phyloP scores from a whole-genome alignment of 2,888 invertebrate genomes.

The Drosophila leonis region DNA sequence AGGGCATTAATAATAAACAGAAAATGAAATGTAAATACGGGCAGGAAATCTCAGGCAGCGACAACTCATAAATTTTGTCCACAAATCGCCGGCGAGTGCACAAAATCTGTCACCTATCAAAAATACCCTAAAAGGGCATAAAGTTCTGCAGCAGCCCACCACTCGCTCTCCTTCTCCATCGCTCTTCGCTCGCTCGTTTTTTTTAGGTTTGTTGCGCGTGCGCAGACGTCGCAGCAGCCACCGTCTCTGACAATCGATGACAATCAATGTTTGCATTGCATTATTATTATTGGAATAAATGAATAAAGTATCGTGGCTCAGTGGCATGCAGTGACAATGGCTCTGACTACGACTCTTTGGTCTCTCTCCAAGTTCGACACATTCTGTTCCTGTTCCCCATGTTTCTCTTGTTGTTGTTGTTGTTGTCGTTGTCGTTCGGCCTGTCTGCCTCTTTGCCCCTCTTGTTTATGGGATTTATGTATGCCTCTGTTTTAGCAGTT shows the following conservation, averaged over 20 bases:
- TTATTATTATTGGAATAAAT: slow-evolving; percentile 84
- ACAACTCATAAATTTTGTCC: slow-evolving; percentile 82
- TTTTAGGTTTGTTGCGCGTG: slow-evolving; percentile 61
- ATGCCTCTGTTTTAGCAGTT: slow-evolving; percentile 63
- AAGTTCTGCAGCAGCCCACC: slow-evolving; percentile 43
- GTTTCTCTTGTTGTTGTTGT: slow-evolving; percentile 15
- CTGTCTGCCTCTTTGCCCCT: slow-evolving; percentile 15
- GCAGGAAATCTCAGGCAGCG: slow-evolving; percentile 53
- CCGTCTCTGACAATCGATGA: slow-evolving; percentile 79
- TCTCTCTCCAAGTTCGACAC: slow-evolving; percentile 21
- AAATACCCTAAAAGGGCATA: slow-evolving; percentile 84
- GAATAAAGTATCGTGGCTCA: slow-evolving; percentile 80
- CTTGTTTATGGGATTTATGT: slow-evolving; percentile 67
- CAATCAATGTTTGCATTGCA: slow-evolving; percentile 84
- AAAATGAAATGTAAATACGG: slow-evolving; percentile 69
- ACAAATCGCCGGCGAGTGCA: slow-evolving; percentile 69
- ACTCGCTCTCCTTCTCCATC: neutral
- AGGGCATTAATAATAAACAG: slow-evolving; percentile 69
- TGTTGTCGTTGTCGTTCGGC: slow-evolving; percentile 1
- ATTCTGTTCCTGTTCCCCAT: slow-evolving; percentile 49
- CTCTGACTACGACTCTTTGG: slow-evolving; percentile 53
- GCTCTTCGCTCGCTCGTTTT: neutral
- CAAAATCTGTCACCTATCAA: slow-evolving; percentile 84
- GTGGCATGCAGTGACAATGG: slow-evolving; percentile 83
- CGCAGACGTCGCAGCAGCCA: slow-evolving; percentile 56